Percentiles rank a stretch among this genome's conserved stretches.
Conservation (phyloP, 2,113 vertebrate species). For the Myotis yumanensis region DNA sequence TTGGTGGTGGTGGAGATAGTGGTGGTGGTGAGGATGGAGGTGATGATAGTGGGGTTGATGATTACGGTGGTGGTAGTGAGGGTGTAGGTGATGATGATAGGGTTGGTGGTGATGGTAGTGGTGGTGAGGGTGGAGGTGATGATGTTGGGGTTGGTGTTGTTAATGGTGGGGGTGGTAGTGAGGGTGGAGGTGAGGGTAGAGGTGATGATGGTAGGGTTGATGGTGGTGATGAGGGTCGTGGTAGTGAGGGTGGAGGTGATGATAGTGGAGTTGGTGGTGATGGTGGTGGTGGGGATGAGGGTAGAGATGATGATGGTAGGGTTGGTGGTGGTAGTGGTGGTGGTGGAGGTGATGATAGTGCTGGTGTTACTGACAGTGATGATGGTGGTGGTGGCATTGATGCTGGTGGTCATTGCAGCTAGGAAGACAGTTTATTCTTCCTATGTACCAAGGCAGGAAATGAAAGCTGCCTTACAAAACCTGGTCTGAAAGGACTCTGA, state of each 20-base stretch:
- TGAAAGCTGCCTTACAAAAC: neutral
- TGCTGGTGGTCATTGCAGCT: neutral
- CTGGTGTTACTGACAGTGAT: no score
- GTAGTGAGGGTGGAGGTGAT: no score
- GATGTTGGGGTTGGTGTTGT: rapidly evolving
- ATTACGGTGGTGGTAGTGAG: no score
- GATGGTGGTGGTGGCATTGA: rapidly evolving
- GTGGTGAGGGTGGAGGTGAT: neutral
- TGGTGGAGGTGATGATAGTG: neutral
- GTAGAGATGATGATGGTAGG: neutral
- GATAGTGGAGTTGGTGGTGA: no score
- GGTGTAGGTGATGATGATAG: neutral
- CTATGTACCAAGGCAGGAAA: neutral
- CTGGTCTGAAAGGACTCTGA: neutral
- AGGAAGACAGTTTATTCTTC: neutral
- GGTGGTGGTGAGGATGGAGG: neutral
- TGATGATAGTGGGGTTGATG: neutral
- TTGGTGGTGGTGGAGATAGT: neutral
- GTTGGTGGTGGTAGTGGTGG: no score
- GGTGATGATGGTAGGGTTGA: neutral
- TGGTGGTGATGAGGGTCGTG: no score
- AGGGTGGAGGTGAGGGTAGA: neutral
- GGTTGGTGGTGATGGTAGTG: rapidly evolving
- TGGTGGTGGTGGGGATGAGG: neutral
- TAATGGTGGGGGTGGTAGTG: neutral